Evolutionary conservation across 92 coral and sea anemone genomes (phyloP).

Genomic region (Palythoa grandiflora): DNA sequence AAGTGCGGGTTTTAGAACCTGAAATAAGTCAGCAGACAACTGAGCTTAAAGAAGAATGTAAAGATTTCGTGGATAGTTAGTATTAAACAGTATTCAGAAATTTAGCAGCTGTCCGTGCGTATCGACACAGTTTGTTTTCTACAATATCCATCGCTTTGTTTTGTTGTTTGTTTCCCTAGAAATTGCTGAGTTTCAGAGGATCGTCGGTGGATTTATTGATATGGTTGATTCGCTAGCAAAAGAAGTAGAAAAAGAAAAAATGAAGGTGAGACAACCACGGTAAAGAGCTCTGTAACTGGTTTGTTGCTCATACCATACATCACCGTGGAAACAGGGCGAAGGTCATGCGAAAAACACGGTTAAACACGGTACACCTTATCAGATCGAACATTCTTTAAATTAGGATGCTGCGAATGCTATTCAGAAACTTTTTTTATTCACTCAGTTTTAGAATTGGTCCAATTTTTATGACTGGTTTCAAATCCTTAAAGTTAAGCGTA

Average conservation of each 20-base stretch:
- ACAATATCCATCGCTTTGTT: not conserved
- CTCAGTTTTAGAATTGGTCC: too few relatives aligned
- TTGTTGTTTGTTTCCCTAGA: conserved; percentile 58
- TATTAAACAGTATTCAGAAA: not conserved
- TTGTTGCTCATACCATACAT: not conserved
- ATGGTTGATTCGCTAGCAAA: conserved; percentile 97
- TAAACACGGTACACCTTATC: not conserved
- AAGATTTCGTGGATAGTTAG: conserved; percentile 98
- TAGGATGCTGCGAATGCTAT: not conserved
- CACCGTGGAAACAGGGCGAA: conserved; percentile 40
- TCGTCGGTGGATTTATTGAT: conserved; percentile 96
- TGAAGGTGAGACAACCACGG: conserved; percentile 76
- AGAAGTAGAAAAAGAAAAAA: conserved; percentile 98
- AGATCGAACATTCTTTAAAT: not conserved
- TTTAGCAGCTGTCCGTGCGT: not conserved
- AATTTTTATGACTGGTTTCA: too few relatives aligned
- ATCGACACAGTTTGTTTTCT: not conserved
- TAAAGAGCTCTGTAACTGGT: not conserved
- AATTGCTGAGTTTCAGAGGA: conserved; percentile 96
- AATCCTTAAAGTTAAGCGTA: too few relatives aligned
- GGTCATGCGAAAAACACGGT: not conserved
- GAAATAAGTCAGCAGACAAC: conserved; percentile 94
- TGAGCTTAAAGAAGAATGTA: conserved; percentile 96
- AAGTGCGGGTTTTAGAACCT: conserved; percentile 98
- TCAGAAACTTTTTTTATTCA: not conserved